Evolutionary conservation across 2,797 vertebrate species (phyloP), one percentile per base, ranked within the genome.

Genomic region (Falco concolor): DNA sequence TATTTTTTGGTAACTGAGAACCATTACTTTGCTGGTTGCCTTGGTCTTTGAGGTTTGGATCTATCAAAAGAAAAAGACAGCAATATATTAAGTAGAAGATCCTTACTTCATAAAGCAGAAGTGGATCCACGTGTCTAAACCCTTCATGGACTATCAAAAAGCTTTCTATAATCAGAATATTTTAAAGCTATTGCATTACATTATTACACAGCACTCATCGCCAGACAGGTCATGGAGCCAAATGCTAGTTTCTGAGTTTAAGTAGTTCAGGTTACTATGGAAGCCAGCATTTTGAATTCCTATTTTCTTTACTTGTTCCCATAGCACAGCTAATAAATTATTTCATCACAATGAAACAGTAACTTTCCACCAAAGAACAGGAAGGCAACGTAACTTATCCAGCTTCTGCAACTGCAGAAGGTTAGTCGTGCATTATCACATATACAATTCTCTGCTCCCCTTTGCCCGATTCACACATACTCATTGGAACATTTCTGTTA

Each of bases 1-100:
- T 97, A 90, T 96, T 98, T 87, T 98, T 60, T 40, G 99, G 97
- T 20, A 99, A 97, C 68, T 98, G 98, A 69, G 98, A 98, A 42
- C 98, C 98, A 73, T 99, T 99, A 8, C 97, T 97, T 77, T 98
- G 98, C 84, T 98, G 99, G 47, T 95, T 97, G 72, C 97, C 95
- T 89, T 98, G 97, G 57, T 99, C 99, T 95, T 97, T 98, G 94
- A 98, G 97, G 73, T 98, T 97, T 80, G 98, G 91, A 97, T 99
- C 99, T 99, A 95, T 73, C 84, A 95, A 94, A 97, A 96, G 60
- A 91, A 86, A 96, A 93, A 85, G 5, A 14, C 64, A 34, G 67
- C 11, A 20, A n/a, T 3, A 9, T 8, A 73, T 63, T 44, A 80
- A 82, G 47, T 12, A 86, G 23, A 68, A 95, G 76, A 90, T 50